Conservation (phyloP, 2,113 vertebrate species). For the Neodon shergylaensis region DNA sequence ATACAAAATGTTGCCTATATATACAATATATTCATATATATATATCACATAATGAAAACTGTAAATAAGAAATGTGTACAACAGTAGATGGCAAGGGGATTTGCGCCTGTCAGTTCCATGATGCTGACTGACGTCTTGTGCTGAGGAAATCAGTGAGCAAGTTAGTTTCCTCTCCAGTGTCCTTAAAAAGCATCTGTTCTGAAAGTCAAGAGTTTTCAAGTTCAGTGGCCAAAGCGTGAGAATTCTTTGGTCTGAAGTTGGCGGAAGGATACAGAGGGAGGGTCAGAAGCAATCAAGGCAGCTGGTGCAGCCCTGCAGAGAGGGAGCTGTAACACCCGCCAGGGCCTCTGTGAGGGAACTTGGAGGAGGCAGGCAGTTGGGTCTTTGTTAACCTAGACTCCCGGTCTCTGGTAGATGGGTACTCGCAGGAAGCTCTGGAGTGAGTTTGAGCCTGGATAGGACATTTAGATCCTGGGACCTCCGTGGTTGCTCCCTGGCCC, state of each 20-base stretch:
- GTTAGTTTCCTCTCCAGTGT: background rate
- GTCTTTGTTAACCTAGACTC: background rate
- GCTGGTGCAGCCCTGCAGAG: accelerated
- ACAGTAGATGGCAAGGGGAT: slow-evolving; percentile 40
- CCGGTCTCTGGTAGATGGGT: background rate
- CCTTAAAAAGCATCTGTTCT: slow-evolving; percentile 53
- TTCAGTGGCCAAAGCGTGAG: background rate
- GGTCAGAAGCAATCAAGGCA: background rate
- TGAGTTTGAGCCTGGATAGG: slow-evolving; percentile 5
- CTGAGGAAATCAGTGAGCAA: background rate
- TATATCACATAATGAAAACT: slow-evolving; percentile 81
- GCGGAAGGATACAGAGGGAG: background rate
- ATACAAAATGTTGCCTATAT: slow-evolving; percentile 85
- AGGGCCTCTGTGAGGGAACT: background rate
- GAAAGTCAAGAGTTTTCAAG: slow-evolving; percentile 42
- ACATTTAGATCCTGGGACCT: background rate
- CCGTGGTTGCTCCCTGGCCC: background rate
- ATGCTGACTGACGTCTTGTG: background rate
- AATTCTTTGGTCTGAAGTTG: background rate
- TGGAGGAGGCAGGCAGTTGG: background rate
- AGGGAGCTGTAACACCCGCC: too few species aligned
- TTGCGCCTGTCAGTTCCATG: background rate
- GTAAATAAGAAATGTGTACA: slow-evolving; percentile 87
- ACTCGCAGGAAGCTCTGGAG: background rate
- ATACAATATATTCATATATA: slow-evolving; percentile 79